These are phyloP conservation scores for Monodelphis domestica DNA, from an alignment of 2,797 vertebrate genomes.

Conservation along the genomic window DNA sequence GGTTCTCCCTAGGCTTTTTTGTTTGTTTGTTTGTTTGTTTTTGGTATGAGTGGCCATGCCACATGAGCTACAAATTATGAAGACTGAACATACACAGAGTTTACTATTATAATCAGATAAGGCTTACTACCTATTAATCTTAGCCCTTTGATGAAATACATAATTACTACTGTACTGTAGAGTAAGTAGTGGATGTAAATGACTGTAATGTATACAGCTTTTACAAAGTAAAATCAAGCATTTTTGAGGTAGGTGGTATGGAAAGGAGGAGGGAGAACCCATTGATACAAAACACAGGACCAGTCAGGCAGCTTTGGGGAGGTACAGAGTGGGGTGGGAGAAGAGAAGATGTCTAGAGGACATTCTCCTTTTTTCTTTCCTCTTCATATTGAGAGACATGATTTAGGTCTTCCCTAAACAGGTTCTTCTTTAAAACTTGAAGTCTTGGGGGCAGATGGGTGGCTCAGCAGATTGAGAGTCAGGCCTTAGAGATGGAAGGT, in stretches of 20 bases:
- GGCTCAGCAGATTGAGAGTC: too few species aligned
- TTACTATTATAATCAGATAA: conserved; percentile 7
- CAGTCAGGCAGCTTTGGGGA: not conserved
- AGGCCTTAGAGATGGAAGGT: too few species aligned
- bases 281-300: not conserved
- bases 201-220: not conserved
- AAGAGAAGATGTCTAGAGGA: not conserved
- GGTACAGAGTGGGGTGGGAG: not conserved
- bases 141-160: not conserved
- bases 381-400: not conserved
- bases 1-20: conserved; percentile 36
- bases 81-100: not conserved
- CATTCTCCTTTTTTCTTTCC: not conserved
- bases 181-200: conserved; percentile 31
- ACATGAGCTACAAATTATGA: not conserved
- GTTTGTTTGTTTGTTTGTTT: too few species aligned
- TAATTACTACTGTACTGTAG: not conserved
- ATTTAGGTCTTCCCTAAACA: not conserved
- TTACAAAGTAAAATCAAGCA: not conserved
- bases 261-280: not conserved
- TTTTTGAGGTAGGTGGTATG: conserved; percentile 33
- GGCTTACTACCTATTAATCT: not conserved
- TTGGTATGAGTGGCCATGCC: conserved; percentile 15
- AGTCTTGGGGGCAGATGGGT: too few species aligned
- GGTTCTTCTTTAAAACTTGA: not conserved